These are phyloP conservation scores for Heliconius hortense DNA, from an alignment of 2,888 invertebrate species.

Conservation along the genomic window DNA sequence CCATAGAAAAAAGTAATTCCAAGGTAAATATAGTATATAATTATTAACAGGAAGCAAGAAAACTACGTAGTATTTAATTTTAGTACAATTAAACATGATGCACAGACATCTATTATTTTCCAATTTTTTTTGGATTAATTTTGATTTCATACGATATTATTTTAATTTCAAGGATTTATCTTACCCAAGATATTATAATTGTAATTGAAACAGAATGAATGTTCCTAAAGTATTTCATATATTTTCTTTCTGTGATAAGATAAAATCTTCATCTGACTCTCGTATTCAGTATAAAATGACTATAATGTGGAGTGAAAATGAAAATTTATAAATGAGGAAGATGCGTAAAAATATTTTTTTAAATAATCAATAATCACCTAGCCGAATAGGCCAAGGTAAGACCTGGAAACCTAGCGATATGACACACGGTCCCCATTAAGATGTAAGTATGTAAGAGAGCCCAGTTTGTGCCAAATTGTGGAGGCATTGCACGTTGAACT, in stretches of 20 bases:
- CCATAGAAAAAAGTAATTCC: conserved; percentile 67
- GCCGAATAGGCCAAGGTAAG: no score
- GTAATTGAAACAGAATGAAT: not conserved
- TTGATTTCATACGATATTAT: not conserved
- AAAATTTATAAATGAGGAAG: not conserved
- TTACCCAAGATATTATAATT: not conserved
- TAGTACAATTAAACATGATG: not conserved
- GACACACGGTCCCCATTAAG: no score
- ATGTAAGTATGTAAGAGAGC: no score
- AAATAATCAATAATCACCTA: not conserved
- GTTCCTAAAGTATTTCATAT: not conserved
- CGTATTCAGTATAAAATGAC: no score
- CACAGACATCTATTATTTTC: not conserved
- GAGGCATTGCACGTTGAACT: no score
- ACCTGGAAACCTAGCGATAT: no score
- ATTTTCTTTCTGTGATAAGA: not conserved
- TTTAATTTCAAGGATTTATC: not conserved
- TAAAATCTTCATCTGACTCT: no score
- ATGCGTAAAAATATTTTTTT: not conserved
- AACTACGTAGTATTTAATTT: not conserved
- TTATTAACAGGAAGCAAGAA: not conserved
- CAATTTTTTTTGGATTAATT: not conserved
- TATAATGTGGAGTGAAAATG: not conserved
- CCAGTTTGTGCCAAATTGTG: no score
- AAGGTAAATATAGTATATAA: conserved; percentile 57